A percentile compares a stretch with the other conserved stretches of the same genome.
phyloP scores from a whole-genome alignment of 2,797 vertebrate genomes.

The Darevskia nairensis region DNA sequence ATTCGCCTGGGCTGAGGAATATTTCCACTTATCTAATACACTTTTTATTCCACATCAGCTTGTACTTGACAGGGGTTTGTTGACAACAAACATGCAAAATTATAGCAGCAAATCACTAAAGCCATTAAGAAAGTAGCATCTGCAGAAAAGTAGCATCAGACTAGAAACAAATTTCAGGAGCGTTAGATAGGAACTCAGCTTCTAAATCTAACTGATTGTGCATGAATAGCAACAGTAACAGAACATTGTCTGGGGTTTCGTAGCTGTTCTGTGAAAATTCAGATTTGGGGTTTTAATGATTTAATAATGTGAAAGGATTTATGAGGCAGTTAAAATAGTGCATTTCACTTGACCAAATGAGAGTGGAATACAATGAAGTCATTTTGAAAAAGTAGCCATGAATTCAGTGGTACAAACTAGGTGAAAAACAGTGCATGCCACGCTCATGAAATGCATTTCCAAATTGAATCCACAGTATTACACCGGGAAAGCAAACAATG shows the following conservation, averaged over 20 bases:
- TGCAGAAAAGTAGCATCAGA: neutral
- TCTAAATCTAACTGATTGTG: neutral
- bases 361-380: neutral
- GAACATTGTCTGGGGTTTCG: neutral
- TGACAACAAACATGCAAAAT: neutral
- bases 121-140: neutral
- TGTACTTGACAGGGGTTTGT: neutral
- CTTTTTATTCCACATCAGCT: neutral
- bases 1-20: neutral
- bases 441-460: neutral
- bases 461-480: neutral
- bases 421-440: neutral
- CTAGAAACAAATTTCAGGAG: neutral
- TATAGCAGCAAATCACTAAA: neutral
- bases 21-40: neutral
- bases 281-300: slow-evolving; percentile 12
- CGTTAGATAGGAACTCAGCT: neutral
- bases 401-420: neutral
- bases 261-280: neutral
- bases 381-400: neutral
- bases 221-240: slow-evolving; percentile 2
- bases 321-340: neutral
- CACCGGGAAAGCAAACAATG: neutral
- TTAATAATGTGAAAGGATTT: slow-evolving; percentile 15
- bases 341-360: neutral